These are phyloP conservation scores for Diarsia brunnea DNA, from an alignment of 2,888 invertebrate genomes.

Conservation along the genomic window DNA sequence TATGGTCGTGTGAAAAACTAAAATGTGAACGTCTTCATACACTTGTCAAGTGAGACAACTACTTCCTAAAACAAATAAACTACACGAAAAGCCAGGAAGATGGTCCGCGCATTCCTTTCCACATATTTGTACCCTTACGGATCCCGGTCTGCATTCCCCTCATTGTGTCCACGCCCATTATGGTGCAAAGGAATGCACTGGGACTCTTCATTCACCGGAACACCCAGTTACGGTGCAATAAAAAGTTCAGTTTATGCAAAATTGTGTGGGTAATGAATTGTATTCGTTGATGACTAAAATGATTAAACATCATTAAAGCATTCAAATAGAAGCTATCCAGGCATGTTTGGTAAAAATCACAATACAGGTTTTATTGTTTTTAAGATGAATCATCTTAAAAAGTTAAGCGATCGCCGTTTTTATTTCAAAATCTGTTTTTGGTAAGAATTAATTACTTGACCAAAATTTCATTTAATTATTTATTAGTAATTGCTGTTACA, in stretches of 20 bases:
- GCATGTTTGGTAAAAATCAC: slow-evolving; percentile 2
- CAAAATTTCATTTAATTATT: slow-evolving; percentile 38
- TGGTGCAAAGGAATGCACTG: slow-evolving; percentile 79
- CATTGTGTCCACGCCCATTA: slow-evolving; percentile 78
- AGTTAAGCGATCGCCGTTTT: neutral
- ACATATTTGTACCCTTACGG: slow-evolving; percentile 80
- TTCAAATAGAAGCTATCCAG: neutral
- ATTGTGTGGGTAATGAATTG: neutral
- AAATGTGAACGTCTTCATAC: neutral
- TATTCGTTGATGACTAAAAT: slow-evolving; percentile 17
- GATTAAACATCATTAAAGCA: neutral
- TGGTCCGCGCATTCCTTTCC: slow-evolving; percentile 78
- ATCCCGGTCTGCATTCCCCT: slow-evolving; percentile 76
- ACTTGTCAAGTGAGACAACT: slow-evolving; percentile 10
- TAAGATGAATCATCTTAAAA: slow-evolving; percentile 30
- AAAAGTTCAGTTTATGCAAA: slow-evolving; percentile 39
- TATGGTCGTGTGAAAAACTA: slow-evolving; percentile 3
- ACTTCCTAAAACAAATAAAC: slow-evolving; percentile 34
- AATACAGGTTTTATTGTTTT: slow-evolving; percentile 20
- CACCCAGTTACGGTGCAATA: slow-evolving; percentile 72
- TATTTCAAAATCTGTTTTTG: slow-evolving; percentile 28
- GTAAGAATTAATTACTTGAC: slow-evolving; percentile 36
- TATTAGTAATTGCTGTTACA: slow-evolving; percentile 36
- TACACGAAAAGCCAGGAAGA: slow-evolving; percentile 73
- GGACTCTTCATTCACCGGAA: slow-evolving; percentile 77